phyloP scores from a whole-genome alignment of 2,888 invertebrate species.

The Euplexia lucipara region DNA sequence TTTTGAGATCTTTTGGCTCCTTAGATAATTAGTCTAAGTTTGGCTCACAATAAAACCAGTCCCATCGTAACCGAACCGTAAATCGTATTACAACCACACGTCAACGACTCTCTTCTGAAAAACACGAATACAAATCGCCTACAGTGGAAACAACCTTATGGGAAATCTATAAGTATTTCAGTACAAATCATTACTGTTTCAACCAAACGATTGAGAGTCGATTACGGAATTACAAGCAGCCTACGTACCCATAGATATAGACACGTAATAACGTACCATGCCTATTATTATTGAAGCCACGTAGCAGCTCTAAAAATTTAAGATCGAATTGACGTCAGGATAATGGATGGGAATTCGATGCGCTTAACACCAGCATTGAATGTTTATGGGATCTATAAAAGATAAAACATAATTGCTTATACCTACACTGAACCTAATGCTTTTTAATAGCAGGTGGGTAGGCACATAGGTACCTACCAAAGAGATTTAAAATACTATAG shows the following conservation, averaged over 20 bases:
- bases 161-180: conserved; percentile 24
- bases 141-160: conserved; percentile 17
- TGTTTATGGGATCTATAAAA: conserved; percentile 9
- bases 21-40: too few species aligned
- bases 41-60: too few species aligned
- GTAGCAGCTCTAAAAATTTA: conserved; percentile 55
- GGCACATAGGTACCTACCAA: too few species aligned
- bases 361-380: conserved; percentile 21
- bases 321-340: conserved; percentile 53
- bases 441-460: too few species aligned
- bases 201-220: conserved; percentile 21
- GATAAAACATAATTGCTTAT: background rate
- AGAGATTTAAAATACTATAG: too few species aligned
- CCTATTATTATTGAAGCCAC: conserved; percentile 44
- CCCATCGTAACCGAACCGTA: too few species aligned
- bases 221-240: conserved; percentile 37
- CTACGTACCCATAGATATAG: conserved; percentile 1
- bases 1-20: too few species aligned
- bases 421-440: background rate
- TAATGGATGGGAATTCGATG: conserved; percentile 38
- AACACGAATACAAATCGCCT: conserved; percentile 18
- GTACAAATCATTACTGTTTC: conserved; percentile 24
- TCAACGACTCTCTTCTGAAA: conserved; percentile 24
- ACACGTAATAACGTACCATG: background rate
- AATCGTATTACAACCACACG: too few species aligned